These are phyloP conservation scores for Caenorhabditis imperialis DNA, from an alignment of 2,888 invertebrate species.

Conservation along the genomic window DNA sequence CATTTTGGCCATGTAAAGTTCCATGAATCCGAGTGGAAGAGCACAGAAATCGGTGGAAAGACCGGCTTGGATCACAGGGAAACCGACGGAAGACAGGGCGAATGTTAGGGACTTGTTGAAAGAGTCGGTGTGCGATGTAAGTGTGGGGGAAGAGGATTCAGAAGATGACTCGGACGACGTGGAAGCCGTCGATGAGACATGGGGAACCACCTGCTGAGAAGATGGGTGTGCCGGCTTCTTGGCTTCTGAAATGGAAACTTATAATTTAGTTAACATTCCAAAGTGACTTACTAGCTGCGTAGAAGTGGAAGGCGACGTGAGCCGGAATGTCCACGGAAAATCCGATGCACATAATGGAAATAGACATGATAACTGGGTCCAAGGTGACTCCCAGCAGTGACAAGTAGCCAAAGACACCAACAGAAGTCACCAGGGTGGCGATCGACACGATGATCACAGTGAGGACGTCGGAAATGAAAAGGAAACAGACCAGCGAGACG, in stretches of 20 bases:
- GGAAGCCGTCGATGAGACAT: conserved; percentile 1
- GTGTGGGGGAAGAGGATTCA: conserved; percentile 35
- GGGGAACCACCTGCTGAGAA: conserved; percentile 18
- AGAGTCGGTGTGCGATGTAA: conserved; percentile 19
- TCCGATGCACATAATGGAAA: conserved; percentile 60
- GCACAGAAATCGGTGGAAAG: conserved; percentile 67
- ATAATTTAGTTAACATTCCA: no score
- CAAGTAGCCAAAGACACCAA: conserved; percentile 56
- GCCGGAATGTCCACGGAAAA: conserved; percentile 61
- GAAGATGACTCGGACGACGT: conserved; percentile 18
- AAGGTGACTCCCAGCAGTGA: conserved; percentile 53
- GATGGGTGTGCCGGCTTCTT: conserved; percentile 29
- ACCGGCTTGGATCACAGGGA: conserved; percentile 70
- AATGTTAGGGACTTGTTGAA: conserved; percentile 40
- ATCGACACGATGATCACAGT: conserved; percentile 53
- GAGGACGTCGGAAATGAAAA: conserved; percentile 48
- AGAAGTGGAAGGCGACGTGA: conserved; percentile 62
- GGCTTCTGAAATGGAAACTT: conserved; percentile 33
- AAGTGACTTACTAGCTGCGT: conserved; percentile 50
- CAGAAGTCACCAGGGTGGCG: conserved; percentile 48
- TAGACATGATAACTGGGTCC: conserved; percentile 59
- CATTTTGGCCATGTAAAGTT: conserved; percentile 65
- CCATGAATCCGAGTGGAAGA: conserved; percentile 60
- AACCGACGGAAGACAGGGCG: conserved; percentile 59
- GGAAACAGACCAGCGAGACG: conserved; percentile 50